phyloP scores from a whole-genome alignment of 2,113 vertebrate species.

The Chaetura pelagica region DNA sequence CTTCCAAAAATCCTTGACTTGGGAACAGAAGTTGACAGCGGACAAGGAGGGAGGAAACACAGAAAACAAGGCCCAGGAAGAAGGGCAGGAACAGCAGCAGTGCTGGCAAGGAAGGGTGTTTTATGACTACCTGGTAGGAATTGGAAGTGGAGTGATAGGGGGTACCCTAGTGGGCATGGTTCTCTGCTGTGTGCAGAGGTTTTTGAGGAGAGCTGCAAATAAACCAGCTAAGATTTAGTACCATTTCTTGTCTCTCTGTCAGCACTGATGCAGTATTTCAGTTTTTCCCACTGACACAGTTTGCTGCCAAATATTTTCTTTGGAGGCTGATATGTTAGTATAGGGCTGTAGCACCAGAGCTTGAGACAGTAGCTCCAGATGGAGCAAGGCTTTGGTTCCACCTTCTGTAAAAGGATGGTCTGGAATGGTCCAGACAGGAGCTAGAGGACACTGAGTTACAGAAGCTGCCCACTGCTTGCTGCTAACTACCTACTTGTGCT shows the following conservation, averaged over 20 bases:
- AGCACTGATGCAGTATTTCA: rapidly evolving
- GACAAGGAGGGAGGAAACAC: background rate
- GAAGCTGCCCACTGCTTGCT: background rate
- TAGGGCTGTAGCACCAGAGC: background rate
- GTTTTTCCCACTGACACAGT: background rate
- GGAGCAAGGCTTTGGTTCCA: background rate
- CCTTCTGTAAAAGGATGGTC: too few species aligned
- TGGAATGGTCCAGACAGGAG: background rate
- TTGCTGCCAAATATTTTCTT: background rate
- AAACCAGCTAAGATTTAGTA: background rate
- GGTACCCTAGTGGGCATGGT: background rate
- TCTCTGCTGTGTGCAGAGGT: background rate
- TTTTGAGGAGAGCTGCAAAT: background rate
- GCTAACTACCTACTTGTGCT: background rate
- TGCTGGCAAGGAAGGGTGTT: background rate
- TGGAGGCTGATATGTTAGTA: background rate
- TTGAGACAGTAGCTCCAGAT: background rate
- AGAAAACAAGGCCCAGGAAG: background rate
- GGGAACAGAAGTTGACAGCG: conserved; percentile 54
- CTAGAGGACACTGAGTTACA: background rate
- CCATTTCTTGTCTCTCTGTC: background rate
- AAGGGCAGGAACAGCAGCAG: background rate
- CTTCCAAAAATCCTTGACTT: conserved; percentile 68
- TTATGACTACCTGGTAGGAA: background rate
- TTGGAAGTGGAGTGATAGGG: background rate